Evolutionary conservation across 2,888 invertebrate species (phyloP), one percentile per base, ranked within the genome.

Genomic region (Gasteruption jaculator): DNA sequence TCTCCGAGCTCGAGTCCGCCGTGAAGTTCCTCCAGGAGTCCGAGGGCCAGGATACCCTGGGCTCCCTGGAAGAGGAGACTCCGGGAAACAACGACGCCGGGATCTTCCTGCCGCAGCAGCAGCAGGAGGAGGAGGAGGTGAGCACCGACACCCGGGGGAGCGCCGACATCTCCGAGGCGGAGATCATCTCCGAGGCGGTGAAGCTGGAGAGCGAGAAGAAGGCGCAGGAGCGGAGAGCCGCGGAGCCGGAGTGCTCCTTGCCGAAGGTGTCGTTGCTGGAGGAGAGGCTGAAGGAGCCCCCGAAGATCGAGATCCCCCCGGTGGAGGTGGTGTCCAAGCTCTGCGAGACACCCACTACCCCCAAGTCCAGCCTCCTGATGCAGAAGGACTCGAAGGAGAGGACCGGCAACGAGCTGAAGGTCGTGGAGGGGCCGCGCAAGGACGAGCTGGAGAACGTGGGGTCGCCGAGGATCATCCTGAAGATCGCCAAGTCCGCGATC

Each of bases 11-110:
- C 7, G 68, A 69, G 44, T 63, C 62, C 11, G 67, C 70, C 10
- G 68, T 69, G 2, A 69, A 69, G 41, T 69, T 66, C 40, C 50
- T 69, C 15, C 68, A 67, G 43, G 66, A 68, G 36, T 67, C 68
- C 41, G 65, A 74, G 66, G 53, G 75, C 39, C 54, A 75, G 52
- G n/a, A n/a, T n/a, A 49, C 71, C 60, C 63, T 73, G 62, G 58
- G 75, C 56, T 57, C 67, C 55, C 48, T 72, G 46, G 50, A 74
- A 10, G 54, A 44, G 3, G 38, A 63, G 10, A 59, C 63, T 10
- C 57, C 62, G 5, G 64, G 62, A 42, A 41, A 58, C 44, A 47
- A 55, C 3, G 57, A 63, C 10, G 50, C 51, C 14, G 50, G 52
- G 1, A 53, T 46, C 3, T 45, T 48, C 18, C 53, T 53, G 22